Conservation (phyloP, 1,140 invertebrate species). For the Heliconius nattereri region DNA sequence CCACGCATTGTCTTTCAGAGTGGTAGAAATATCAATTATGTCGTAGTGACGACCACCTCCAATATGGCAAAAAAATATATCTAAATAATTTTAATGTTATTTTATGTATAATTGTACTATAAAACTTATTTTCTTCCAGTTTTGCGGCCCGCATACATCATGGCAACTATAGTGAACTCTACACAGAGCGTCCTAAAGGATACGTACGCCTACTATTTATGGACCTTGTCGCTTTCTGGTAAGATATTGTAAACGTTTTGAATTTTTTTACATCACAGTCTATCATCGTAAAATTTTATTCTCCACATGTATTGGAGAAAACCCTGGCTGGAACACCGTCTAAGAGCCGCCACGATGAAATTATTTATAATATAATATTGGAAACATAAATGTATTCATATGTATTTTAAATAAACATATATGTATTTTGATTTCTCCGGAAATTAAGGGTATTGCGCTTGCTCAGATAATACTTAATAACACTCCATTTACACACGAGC, state of each 20-base stretch:
- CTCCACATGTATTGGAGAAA: too few species aligned
- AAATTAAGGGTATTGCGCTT: neutral
- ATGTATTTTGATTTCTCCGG: neutral
- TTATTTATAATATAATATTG: too few species aligned
- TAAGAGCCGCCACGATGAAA: too few species aligned
- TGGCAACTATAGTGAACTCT: slow-evolving; percentile 83
- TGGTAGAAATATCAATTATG: too few species aligned
- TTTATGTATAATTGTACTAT: neutral
- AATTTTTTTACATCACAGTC: neutral
- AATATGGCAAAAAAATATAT: neutral
- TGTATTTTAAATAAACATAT: too few species aligned
- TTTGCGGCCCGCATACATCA: slow-evolving; percentile 43
- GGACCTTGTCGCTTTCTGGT: slow-evolving; percentile 87
- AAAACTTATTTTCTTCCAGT: slow-evolving; percentile 55
- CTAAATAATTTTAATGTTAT: neutral
- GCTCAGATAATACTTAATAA: neutral
- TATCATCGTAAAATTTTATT: too few species aligned
- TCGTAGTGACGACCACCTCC: too few species aligned
- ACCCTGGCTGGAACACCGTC: too few species aligned
- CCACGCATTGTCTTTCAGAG: too few species aligned
- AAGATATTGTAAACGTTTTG: slow-evolving; percentile 44
- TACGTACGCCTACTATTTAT: slow-evolving; percentile 86
- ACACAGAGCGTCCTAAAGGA: slow-evolving; percentile 83
- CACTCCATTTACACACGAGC: neutral
- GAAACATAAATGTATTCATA: too few species aligned